These are phyloP conservation scores for Mesocricetus auratus DNA, from an alignment of 2,113 vertebrate genomes.

Conservation along the genomic window DNA sequence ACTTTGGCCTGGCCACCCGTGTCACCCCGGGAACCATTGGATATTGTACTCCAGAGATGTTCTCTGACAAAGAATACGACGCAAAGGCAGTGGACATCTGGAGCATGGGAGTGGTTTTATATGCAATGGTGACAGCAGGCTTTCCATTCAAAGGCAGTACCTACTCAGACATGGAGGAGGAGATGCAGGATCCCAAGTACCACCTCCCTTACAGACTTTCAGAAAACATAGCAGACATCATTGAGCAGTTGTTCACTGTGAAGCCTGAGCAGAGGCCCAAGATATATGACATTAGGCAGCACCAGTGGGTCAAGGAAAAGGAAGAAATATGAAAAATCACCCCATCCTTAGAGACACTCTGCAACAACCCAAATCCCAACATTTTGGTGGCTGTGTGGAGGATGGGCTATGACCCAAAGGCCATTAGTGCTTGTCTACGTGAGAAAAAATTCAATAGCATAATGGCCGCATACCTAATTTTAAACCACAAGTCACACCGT, in stretches of 20 bases:
- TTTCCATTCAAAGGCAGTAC: background rate
- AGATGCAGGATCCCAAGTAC: background rate
- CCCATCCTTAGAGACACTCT: background rate
- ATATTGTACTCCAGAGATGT: too few species aligned
- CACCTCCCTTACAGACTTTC: accelerated
- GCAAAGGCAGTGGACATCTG: too few species aligned
- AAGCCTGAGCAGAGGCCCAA: background rate
- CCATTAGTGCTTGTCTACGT: background rate
- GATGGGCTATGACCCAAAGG: background rate
- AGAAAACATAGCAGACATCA: accelerated
- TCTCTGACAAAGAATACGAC: too few species aligned
- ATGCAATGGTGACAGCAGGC: background rate
- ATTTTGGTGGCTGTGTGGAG: background rate
- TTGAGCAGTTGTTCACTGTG: background rate
- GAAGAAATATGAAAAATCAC: background rate
- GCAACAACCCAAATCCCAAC: background rate
- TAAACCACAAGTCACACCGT: background rate
- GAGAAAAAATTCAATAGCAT: background rate
- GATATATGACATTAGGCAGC: background rate
- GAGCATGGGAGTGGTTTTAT: too few species aligned
- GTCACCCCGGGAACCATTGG: too few species aligned
- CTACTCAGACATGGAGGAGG: background rate
- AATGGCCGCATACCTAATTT: background rate
- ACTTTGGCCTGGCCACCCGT: too few species aligned
- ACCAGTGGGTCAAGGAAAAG: background rate